Evolutionary conservation across 2,888 invertebrate genomes (phyloP), one percentile per base, ranked within the genome.

Genomic region (Peribatodes rhomboidaria): DNA sequence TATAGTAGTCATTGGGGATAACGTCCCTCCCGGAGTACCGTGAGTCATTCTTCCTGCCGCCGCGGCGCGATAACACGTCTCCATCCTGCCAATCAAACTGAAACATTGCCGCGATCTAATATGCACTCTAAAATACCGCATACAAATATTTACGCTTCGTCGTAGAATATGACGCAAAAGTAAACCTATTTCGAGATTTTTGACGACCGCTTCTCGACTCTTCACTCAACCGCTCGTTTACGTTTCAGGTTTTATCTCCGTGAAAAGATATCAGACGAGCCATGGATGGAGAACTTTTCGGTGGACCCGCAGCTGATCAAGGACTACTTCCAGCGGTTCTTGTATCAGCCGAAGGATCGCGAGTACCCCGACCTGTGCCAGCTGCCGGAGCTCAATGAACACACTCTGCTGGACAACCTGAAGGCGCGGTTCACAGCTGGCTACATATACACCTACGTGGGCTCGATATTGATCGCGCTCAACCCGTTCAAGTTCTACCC

Each of bases 281-380:
- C 96, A 74, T 98, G 98, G 97, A 95, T 97, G 81, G 98, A 98
- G 86, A 96, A 96, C 83, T 97, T 97, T 88, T 96, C 97, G 18
- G 96, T 97, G 94, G 98, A 98, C 86, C 97, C 98, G 52, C 98
- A 98, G 92, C 95, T 98, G 69, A 97, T 98, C 84, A 96, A 98
- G 83, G 98, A 98, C 86, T 98, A 98, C 89, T 98, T 98, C 89
- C 96, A 97, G 86, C 95, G 97, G 75, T 98, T 99, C 89, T 94
- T 98, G 35, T 97, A 97, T 82, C 98, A 98, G 88, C 98, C 98
- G 16, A 96, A 97, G 83, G 98, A 98, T 89, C 95, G 98, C 76
- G 98, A 99, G 85, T 99, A 98, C 89, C 98, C 98, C 8, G 99
- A 99, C 89, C 94, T 99, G 76, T 99, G 99, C 88, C 98, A 98